Base-by-base conservation (phyloP, 2,888 invertebrate species). In the Eugnorisma glareosa region DNA sequence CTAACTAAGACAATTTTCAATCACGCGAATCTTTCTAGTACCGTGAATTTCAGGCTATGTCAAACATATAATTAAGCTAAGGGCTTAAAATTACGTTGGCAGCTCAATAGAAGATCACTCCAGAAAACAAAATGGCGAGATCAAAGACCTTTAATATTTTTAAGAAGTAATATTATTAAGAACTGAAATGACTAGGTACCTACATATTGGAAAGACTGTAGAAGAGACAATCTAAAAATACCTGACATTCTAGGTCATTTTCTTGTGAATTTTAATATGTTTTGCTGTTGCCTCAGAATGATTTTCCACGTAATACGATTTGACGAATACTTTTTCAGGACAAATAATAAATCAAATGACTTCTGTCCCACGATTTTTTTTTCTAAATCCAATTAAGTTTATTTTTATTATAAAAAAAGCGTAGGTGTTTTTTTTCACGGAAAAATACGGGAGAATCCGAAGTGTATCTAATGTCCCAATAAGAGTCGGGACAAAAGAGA, bases 231-330 rank as follows among this genome's bases (percentile, higher is more conserved):
- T 64, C 69, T 76, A 67, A 70, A 76, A 67, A 81, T 81, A 77
- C n/a, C 15, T 40, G 67, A 28, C 31, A 70, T 77, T 81, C 82
- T 71, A 63, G 77, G 81, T 77, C 48, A 82, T 63, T 59, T 61
- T 75, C 66, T 31, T 54, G 31, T 61, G 51, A 75, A 81, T 66
- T 64, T 69, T 69, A 51, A 75, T 75, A 69, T 59, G 28, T 67
- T 63, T 59, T 54, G 8, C 24, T 59, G 40, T 45, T 63, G 37
- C 28, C 67, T 48, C 4, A 45, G 24, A 67, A 67, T 66, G 10
- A 40, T 57, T 8, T 76, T 67, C 54, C 28, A 48, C 61, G 80
- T 54, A 81, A 76, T 40, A 61, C 1, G 54, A 77, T 63, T 81
- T 61, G 37, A 70, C 24, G 40, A 81, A 57, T 76, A n/a, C 15